Conservation (phyloP, 2,797 vertebrate species). For the Lepus townsendii region DNA sequence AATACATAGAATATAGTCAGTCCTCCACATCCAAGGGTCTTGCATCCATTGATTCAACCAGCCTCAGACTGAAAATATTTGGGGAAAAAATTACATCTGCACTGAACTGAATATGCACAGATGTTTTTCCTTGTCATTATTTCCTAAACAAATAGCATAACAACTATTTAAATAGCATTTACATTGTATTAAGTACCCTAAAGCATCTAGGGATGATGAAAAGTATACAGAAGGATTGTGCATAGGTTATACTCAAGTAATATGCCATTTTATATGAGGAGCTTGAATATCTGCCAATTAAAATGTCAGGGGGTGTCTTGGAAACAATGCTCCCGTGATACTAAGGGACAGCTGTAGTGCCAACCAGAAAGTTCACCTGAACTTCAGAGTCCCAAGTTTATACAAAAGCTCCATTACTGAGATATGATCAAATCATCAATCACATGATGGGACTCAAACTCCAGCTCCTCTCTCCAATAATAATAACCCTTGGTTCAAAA, state of each 20-base stretch:
- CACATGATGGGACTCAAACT: background rate
- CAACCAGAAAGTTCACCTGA: background rate
- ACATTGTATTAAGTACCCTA: background rate
- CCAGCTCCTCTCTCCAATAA: background rate
- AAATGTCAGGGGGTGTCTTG: background rate
- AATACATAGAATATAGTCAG: background rate
- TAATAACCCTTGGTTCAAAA: background rate
- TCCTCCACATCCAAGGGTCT: background rate
- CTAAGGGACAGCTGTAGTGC: background rate
- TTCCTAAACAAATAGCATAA: background rate
- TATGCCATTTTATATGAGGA: background rate
- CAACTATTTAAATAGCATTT: background rate
- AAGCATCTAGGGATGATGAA: background rate
- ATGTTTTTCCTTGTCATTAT: background rate
- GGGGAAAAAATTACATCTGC: background rate
- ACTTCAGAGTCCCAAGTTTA: background rate
- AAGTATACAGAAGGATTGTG: background rate
- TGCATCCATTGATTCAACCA: background rate
- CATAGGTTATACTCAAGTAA: background rate
- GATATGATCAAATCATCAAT: background rate
- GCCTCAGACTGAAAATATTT: background rate
- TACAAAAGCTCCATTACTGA: background rate
- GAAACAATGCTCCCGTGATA: background rate
- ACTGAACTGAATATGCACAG: background rate
- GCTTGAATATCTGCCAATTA: background rate